Base-by-base conservation (phyloP, 2,888 invertebrate genomes). In the Trachelus iudaicus region DNA sequence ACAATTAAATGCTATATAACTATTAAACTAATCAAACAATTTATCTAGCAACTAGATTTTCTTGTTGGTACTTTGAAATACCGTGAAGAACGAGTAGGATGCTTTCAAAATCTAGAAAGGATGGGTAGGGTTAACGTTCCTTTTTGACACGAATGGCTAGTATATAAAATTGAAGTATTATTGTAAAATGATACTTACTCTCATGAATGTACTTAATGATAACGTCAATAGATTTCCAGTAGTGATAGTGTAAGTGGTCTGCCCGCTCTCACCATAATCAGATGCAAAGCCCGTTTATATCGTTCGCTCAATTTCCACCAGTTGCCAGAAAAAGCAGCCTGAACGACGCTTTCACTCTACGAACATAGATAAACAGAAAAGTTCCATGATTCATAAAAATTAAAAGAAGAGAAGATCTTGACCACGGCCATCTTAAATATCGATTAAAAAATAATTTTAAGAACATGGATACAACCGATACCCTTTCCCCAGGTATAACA, bases 71-170 rank as follows among this genome's bases (percentile, higher is more conserved):
- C 83, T 85, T 81, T 84, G 85, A 11, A 89, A 81, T 68, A 89
- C 83, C 0, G 88, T 88, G 77, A 89, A 89, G 75, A 88, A 84
- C 15, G 88, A 88, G 73, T 89, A 89, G 6, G 89, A 89, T 80
- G 81, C 84, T 73, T 85, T 84, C 13, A 89, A 79, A 71, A 89
- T 86, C 89, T 89, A 76, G 69, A 88, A 82, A 11, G 9, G 13
- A n/a, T 11, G 11, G 2, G 11, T 35, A 35, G 12, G 3, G 12
- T 33, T 12, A 77, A 40, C 6, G 23, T 56, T 23, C 23, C 6
- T 23, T 9, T 23, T 40, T 23, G 0, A 15, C 1, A 40, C 15
- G 56, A n/a, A 35, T 13, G 33, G 33, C 4, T 69, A 13, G 11
- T 71, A 71, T 31, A 15, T 69, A n/a, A 56, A 23, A 23, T 56